These are phyloP conservation scores for Phragmatobia fuliginosa DNA, from an alignment of 2,888 invertebrate genomes.

Conservation along the genomic window DNA sequence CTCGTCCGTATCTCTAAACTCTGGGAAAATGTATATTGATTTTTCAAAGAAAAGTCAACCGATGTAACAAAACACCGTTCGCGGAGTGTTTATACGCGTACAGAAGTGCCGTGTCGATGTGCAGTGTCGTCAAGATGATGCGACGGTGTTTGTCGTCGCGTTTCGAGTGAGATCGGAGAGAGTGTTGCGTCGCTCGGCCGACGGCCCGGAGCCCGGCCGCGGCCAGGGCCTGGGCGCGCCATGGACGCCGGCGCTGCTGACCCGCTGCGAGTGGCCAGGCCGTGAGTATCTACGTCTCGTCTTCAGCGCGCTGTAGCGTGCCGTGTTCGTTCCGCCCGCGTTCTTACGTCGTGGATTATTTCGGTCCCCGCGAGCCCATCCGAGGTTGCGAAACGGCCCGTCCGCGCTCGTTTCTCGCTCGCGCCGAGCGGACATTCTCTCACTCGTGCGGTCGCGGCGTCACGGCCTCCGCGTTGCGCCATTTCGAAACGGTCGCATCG, in stretches of 20 bases:
- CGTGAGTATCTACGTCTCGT: constrained; percentile 78
- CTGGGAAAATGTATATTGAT: constrained; percentile 88
- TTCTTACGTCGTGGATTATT: constrained; percentile 78
- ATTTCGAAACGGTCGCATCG: constrained; percentile 80
- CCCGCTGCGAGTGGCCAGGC: constrained; percentile 84
- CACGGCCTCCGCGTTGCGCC: constrained; percentile 86
- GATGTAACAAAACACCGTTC: constrained; percentile 86
- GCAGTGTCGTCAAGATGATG: constrained; percentile 85
- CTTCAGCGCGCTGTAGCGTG: constrained; percentile 60
- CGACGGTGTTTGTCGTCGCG: constrained; percentile 83
- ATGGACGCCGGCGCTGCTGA: constrained; percentile 84
- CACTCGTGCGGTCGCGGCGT: constrained; percentile 80
- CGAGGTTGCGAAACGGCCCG: constrained; percentile 82
- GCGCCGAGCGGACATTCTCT: constrained; percentile 83
- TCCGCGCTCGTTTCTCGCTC: constrained; percentile 76
- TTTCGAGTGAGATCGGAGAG: constrained; percentile 83
- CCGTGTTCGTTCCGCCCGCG: constrained; percentile 63
- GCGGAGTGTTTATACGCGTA: constrained; percentile 86
- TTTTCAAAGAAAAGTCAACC: constrained; percentile 87
- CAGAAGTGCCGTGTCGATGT: constrained; percentile 81
- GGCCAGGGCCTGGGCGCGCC: constrained; percentile 85
- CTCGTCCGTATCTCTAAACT: constrained; percentile 85
- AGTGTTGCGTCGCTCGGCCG: constrained; percentile 84
- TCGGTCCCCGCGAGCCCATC: constrained; percentile 78
- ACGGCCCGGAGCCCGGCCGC: constrained; percentile 84